Base-by-base conservation (phyloP, 2,113 vertebrate genomes). In the Bucco capensis region DNA sequence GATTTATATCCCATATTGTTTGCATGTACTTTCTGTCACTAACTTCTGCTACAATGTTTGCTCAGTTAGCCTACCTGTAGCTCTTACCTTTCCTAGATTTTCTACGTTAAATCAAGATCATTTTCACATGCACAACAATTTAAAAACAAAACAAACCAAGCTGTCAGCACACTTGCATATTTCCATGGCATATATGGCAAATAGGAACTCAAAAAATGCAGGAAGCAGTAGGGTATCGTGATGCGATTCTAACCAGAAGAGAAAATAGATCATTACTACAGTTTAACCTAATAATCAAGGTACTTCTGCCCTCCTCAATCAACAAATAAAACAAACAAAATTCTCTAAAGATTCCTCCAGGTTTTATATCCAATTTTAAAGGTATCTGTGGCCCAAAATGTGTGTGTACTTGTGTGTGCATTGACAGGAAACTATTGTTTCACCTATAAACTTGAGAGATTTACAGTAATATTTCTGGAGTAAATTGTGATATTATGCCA, bases 31-130 rank as follows among this genome's bases (percentile, higher is more conserved):
- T 76, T 44, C 60, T 80, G 83, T 49, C 60, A 49, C 54, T 65
- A 81, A 81, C 74, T 89, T 85, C 28, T 66, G 14, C 40, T 57
- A 72, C 92, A 93, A 90, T 47, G 15, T 54, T 73, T 79, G n/a
- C 57, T 42, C 27, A 24, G 35, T 73, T 56, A 86, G 60, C 72
- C 85, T 91, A 94, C 86, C 91, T 94, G 88, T 75, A 64, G 53
- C 49, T 71, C 37, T 51, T 62, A 31, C 17, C 49, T 80, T 77
- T 31, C 47, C 71, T n/a, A 50, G 23, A 84, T 71, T 74, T 72
- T 37, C 14, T 19, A 47, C 31, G 73, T 69, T 31, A 62, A 77
- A 64, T 54, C 4, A 40, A 88, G 40, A 60, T 37, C 53, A 57
- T 77, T 75, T 85, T 65, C 10, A 57, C 10, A 67, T 72, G 27